phyloP scores from a whole-genome alignment of 1,140 invertebrate genomes.

The Drosophila malerkotliana region DNA sequence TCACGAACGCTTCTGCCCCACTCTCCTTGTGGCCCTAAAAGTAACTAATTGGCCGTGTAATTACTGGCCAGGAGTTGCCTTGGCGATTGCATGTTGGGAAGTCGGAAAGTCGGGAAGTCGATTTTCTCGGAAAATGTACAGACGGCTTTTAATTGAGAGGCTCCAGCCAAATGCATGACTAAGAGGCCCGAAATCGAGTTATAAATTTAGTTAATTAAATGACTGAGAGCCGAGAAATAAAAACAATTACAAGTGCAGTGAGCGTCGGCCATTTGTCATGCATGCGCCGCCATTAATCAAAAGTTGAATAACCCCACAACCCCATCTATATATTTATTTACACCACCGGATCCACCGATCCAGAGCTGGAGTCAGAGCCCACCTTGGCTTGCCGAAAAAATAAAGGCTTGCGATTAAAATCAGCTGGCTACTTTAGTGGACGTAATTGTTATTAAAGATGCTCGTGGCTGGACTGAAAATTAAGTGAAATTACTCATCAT shows the following conservation, averaged over 20 bases:
- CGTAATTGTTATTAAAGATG: conserved; percentile 69
- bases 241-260: conserved; percentile 66
- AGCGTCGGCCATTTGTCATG: conserved; percentile 68
- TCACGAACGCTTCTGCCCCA: conserved; percentile 33
- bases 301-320: conserved; percentile 64
- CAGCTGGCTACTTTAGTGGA: conserved; percentile 16
- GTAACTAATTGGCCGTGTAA: conserved; percentile 59
- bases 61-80: conserved; percentile 33
- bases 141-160: conserved; percentile 58
- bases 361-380: neutral
- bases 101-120: conserved; percentile 1
- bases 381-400: conserved; percentile 14
- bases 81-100: conserved; percentile 43
- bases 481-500: conserved; percentile 72
- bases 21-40: neutral
- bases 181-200: conserved; percentile 18
- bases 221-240: conserved; percentile 18
- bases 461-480: conserved; percentile 35
- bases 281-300: conserved; percentile 73
- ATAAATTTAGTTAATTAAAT: conserved; percentile 70
- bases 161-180: conserved; percentile 50
- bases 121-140: conserved; percentile 55
- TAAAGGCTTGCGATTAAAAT: conserved; percentile 48
- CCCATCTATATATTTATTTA: neutral
- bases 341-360: neutral